Base-by-base conservation (phyloP, 2,888 invertebrate species). In the Cosmorhoe ocellata region DNA sequence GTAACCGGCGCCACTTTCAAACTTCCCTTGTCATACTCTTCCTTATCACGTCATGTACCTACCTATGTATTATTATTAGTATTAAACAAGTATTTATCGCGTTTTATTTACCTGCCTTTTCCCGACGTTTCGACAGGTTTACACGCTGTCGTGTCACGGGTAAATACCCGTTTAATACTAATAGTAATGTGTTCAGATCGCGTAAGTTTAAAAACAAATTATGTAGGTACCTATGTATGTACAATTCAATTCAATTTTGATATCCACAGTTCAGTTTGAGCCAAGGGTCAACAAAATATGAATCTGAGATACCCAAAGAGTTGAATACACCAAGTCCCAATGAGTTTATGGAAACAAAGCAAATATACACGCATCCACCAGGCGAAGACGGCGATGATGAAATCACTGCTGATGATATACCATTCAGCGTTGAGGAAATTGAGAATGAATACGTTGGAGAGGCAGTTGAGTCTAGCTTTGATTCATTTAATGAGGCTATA, bases 251-350 rank as follows among this genome's bases (percentile, higher is more conserved):
- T 28, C 14, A 1, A 14, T 42, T 30, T 44, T 7, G 6, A n/a
- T n/a, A n/a, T n/a, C n/a, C 26, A 11, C 37, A 51, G 51, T 2
- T 26, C 1, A 47, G 22, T 12, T 30, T 30, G 24, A 33, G 28
- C 1, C 37, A 38, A 13, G 41, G 34, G 1, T 11, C 27, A 4
- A 11, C 22, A 18, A 32, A 47, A 28, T 6, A 41, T 13, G 37
- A 37, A 10, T 4, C n/a, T 12, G 14, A 36, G 27, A 37, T 5
- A 18, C 1, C 6, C 7, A 8, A 40, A 27, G 33, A 41, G 0
- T 3, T 10, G 22, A 6, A 13, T 6, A 2, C 12, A 39, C 4
- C 30, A 1, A 30, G 13, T 27, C 4, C 7, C 14, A 27, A 11
- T 14, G 27, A 42, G n/a, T 26, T 26, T 26, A 7, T 8, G 1